Evolutionary conservation across 2,797 vertebrate genomes (phyloP).

Genomic region (Melanotaenia boesemani): DNA sequence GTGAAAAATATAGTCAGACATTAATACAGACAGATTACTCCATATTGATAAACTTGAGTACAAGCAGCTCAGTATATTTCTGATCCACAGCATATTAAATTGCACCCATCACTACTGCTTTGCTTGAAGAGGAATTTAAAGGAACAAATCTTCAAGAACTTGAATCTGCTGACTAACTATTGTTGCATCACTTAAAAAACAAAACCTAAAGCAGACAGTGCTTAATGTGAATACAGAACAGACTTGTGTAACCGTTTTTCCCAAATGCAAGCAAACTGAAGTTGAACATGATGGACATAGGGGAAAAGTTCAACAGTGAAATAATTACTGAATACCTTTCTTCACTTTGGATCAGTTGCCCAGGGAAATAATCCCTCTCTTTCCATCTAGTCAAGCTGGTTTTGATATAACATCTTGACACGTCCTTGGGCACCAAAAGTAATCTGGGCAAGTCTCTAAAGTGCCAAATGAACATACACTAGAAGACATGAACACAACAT

Average conservation of each 20-base stretch:
- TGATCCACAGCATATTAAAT: background rate
- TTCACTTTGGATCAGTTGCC: conserved; percentile 10
- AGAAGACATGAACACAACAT: conserved; percentile 69
- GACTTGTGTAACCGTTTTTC: background rate
- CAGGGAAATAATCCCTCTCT: conserved; percentile 38
- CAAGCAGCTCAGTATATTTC: background rate
- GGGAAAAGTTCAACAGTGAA: conserved; percentile 2
- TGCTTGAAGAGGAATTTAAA: too few species aligned
- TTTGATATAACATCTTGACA: conserved; percentile 58
- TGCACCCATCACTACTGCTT: too few species aligned
- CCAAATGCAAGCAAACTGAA: background rate
- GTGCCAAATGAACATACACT: conserved; percentile 68
- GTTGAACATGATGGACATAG: conserved; percentile 7
- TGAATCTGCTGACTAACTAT: background rate
- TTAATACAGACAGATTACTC: background rate
- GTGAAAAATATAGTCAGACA: too few species aligned
- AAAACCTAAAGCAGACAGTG: too few species aligned
- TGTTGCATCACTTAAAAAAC: too few species aligned
- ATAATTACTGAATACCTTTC: conserved; percentile 25
- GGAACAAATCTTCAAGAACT: background rate
- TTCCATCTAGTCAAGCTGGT: conserved; percentile 48
- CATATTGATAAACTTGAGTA: background rate
- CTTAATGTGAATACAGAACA: too few species aligned
- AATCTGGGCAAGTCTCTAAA: conserved; percentile 35
- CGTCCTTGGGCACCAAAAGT: conserved; percentile 53